Evolutionary conservation across 2,113 vertebrate species (phyloP), one percentile per base, ranked within the genome.

Genomic region (Poicephalus gulielmi): DNA sequence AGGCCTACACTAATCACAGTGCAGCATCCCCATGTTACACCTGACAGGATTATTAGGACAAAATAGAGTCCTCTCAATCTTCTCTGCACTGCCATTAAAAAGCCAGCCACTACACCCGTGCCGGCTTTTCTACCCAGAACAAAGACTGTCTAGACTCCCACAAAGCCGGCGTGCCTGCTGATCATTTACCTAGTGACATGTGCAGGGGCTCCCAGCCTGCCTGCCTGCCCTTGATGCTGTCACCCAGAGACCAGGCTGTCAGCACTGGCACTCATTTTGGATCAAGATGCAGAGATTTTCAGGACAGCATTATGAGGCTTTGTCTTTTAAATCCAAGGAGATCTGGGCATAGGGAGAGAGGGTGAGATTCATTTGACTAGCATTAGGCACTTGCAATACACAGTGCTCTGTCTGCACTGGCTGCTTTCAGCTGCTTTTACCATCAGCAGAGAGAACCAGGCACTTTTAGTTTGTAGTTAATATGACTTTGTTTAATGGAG

Each of bases 31-130:
- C 69, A 57, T 97, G 96, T 94, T 91, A 95, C 91, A 95, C 83
- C 97, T 94, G 91, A 92, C 96, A 95, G 76, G 94, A 90, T 96
- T 96, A 97, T 97, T 95, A 97, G 96, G 76, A 86, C 43, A 74
- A 96, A 97, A 97, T 83, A 84, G 92, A 93, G 82, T 90, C 85
- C 89, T 97, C 78, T 97, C 94, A 94, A 94, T 96, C 95, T 97
- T 92, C 82, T 88, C 75, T 46, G 88, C 13, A 17, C 79, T 91
- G 39, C 73, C 62, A 41, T 90, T 92, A 83, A 75, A 82, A 87
- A 92, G 74, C 88, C 84, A 96, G 83, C 30, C 11, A 0, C 87
- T 95, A 25, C 62, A 30, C 70, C 70, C 59, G 8, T 25, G 7
- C 57, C 18, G 4, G 91, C 83, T 82, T 95, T 95, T 97, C 74